Evolutionary conservation across 2,113 vertebrate species (phyloP).

Genomic region (Oryzias javanicus): DNA sequence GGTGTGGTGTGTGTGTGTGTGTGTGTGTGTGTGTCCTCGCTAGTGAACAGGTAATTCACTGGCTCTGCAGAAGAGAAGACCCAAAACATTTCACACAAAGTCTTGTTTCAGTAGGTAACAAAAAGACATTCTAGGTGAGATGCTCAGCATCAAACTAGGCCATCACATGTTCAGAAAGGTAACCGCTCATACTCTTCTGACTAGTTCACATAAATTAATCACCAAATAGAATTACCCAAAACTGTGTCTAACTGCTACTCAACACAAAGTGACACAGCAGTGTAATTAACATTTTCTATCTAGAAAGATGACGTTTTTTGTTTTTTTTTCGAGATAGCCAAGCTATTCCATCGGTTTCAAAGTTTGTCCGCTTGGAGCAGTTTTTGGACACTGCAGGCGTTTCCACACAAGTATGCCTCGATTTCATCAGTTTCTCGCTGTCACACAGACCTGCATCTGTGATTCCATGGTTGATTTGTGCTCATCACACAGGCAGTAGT

Average conservation of each 20-base stretch:
- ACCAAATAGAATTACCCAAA: conserved; percentile 67
- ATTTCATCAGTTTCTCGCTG: background rate
- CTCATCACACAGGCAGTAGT: conserved; percentile 53
- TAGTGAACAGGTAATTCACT: conserved; percentile 34
- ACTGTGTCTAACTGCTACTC: conserved; percentile 73
- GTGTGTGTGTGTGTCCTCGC: conserved; percentile 38
- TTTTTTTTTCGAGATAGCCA: conserved; percentile 18
- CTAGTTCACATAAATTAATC: conserved; percentile 74
- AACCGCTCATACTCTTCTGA: conserved; percentile 60
- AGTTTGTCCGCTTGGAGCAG: conserved; percentile 52
- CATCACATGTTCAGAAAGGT: conserved; percentile 55
- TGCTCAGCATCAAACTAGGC: conserved; percentile 70
- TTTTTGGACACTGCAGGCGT: conserved; percentile 24
- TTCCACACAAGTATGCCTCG: conserved; percentile 18
- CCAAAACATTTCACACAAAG: conserved; percentile 29
- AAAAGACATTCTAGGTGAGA: conserved; percentile 61
- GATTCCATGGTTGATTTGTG: conserved; percentile 56
- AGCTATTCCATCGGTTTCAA: conserved; percentile 21
- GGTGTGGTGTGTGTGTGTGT: conserved; percentile 38
- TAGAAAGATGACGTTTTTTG: conserved; percentile 51
- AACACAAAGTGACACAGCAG: conserved; percentile 73
- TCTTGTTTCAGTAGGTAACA: conserved; percentile 47
- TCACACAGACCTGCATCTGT: conserved; percentile 20
- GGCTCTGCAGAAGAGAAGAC: conserved; percentile 39
- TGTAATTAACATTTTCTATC: conserved; percentile 63